phyloP scores from a whole-genome alignment of 2,797 vertebrate species.

The Platyrinchus mystaceus region DNA sequence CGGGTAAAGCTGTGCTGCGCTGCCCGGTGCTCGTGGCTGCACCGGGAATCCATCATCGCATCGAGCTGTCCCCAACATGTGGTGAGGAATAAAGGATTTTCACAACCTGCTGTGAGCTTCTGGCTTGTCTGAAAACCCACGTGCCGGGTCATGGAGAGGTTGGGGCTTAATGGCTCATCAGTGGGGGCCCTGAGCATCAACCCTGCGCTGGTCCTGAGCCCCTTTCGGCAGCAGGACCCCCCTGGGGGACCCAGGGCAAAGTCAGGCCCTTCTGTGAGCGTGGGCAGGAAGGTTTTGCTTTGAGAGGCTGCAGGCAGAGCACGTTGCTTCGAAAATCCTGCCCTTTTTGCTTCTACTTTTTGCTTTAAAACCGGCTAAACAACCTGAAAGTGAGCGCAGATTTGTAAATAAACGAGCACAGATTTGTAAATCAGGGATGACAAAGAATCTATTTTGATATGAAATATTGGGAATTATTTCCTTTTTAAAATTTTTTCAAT shows the following conservation, averaged over 20 bases:
- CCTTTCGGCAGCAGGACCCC: not conserved
- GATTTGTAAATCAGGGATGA: not conserved
- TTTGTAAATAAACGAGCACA: not conserved
- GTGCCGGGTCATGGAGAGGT: not conserved
- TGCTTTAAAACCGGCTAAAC: not conserved
- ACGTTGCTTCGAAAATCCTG: not conserved
- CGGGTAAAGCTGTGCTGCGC: not conserved
- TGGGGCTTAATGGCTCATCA: not conserved
- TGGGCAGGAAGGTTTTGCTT: not conserved
- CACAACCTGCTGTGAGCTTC: slow-evolving; percentile 28
- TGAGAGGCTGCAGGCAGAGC: not conserved
- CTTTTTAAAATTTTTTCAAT: not conserved
- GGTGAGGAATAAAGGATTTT: slow-evolving; percentile 38
- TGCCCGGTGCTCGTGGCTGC: accelerated
- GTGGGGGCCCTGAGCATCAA: not conserved
- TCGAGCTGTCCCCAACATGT: not conserved
- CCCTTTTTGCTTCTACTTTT: not conserved
- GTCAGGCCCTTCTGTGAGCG: not conserved
- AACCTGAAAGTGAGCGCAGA: not conserved
- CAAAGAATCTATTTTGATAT: not conserved
- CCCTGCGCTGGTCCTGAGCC: not conserved
- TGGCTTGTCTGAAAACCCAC: slow-evolving; percentile 26
- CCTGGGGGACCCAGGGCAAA: not conserved
- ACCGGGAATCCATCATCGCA: not conserved
- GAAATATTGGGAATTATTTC: not conserved